These are phyloP conservation scores for Chloroclysta siterata DNA, from an alignment of 2,888 invertebrate species.

Conservation along the genomic window DNA sequence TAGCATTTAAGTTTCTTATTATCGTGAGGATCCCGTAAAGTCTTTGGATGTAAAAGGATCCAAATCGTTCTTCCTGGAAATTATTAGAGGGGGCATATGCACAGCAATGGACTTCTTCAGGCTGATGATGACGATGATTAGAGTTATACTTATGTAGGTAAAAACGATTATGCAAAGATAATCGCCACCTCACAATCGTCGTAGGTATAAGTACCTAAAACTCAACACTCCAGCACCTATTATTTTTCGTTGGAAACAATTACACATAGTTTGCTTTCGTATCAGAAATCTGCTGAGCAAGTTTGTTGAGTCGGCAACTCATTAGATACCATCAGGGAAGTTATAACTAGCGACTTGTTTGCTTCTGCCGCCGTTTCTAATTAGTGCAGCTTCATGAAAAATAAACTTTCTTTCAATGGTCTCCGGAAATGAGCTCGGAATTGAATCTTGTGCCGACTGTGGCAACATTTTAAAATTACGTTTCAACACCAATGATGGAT, in stretches of 20 bases:
- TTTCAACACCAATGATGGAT: background rate
- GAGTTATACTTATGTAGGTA: too few relatives aligned
- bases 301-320: constrained; percentile 43
- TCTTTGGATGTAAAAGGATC: too few relatives aligned
- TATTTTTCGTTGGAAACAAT: background rate
- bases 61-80: too few relatives aligned
- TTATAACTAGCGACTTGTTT: constrained; percentile 40
- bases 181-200: too few relatives aligned
- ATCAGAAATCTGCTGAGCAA: constrained; percentile 31
- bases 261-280: constrained; percentile 14
- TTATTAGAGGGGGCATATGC: too few relatives aligned
- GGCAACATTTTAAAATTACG: background rate
- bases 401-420: constrained; percentile 18
- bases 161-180: too few relatives aligned
- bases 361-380: constrained; percentile 41
- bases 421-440: constrained; percentile 14
- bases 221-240: background rate
- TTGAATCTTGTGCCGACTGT: constrained; percentile 5
- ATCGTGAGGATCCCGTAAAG: too few relatives aligned
- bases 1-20: too few relatives aligned
- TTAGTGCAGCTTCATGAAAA: constrained; percentile 42
- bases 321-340: constrained; percentile 42
- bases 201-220: too few relatives aligned
- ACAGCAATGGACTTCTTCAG: too few relatives aligned
- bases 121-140: too few relatives aligned